Conservation (phyloP, 2,113 vertebrate genomes). For the zebrafish (Danio rerio) region DNA sequence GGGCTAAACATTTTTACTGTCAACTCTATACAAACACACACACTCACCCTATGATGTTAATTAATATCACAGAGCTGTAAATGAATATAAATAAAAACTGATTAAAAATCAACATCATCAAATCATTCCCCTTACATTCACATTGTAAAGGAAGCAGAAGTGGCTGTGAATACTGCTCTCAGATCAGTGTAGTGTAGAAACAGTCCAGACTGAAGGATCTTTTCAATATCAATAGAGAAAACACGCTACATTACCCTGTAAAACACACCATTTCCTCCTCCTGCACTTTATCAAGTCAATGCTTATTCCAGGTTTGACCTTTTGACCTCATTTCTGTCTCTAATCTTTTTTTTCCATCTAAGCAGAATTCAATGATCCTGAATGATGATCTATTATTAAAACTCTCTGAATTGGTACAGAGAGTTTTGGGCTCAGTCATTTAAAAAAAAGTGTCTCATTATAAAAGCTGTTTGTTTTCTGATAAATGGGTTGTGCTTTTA, state of each 20-base stretch:
- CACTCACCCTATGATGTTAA: too few species aligned
- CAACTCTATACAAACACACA: too few species aligned
- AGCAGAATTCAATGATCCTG: too few species aligned
- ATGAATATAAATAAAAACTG: constrained; percentile 9
- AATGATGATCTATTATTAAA: not conserved
- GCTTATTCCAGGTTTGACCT: too few species aligned
- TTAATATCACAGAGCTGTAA: not conserved
- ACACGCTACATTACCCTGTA: not conserved
- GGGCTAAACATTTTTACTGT: too few species aligned
- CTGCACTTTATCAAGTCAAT: too few species aligned
- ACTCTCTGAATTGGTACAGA: not conserved
- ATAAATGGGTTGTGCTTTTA: not conserved
- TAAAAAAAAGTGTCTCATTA: not conserved
- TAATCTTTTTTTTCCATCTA: too few species aligned
- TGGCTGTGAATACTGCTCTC: not conserved
- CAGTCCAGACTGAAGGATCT: not conserved
- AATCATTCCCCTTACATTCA: constrained; percentile 23
- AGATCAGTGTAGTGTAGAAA: constrained; percentile 11
- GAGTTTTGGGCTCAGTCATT: not conserved
- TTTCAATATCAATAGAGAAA: not conserved
- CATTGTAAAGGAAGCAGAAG: constrained; percentile 13
- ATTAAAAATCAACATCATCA: constrained; percentile 7
- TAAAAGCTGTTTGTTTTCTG: not conserved
- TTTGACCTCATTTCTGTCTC: too few species aligned
- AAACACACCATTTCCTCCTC: not conserved